These are phyloP conservation scores for Gerris lacustris DNA, from an alignment of 2,888 invertebrate species.

Conservation along the genomic window DNA sequence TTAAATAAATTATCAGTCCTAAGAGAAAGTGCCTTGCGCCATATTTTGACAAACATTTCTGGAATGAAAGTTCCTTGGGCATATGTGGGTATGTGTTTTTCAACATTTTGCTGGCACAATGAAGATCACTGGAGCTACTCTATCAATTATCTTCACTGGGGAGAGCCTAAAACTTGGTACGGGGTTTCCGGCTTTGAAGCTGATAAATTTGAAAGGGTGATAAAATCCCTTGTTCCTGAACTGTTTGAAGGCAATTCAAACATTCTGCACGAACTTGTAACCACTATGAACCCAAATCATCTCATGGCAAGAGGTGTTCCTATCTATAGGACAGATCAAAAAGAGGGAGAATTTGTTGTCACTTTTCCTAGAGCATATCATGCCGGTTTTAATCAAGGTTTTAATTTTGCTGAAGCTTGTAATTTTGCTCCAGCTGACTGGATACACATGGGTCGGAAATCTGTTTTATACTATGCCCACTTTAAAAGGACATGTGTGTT, in stretches of 20 bases:
- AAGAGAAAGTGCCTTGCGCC: conserved; percentile 81
- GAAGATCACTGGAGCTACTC: conserved; percentile 99
- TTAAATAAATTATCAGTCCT: conserved; percentile 91
- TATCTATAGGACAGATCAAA: conserved; percentile 72
- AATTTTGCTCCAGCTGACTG: conserved; percentile 99
- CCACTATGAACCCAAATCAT: conserved; percentile 95
- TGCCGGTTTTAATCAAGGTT: conserved; percentile 98
- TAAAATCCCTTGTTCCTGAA: conserved; percentile 91
- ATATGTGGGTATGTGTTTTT: conserved; percentile 99
- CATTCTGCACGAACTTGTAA: conserved; percentile 91
- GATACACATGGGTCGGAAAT: conserved; percentile 89
- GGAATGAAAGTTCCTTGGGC: conserved; percentile 93
- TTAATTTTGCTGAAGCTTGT: conserved; percentile 98
- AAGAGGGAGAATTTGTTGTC: conserved; percentile 96
- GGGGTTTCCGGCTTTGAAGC: conserved; percentile 90
- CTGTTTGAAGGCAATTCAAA: conserved; percentile 91
- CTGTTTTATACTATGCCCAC: conserved; percentile 85
- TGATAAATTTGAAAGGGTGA: conserved; percentile 84
- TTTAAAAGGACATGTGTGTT: conserved; percentile 92
- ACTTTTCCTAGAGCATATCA: conserved; percentile 99
- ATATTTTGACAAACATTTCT: conserved; percentile 94
- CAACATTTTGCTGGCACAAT: conserved; percentile 99
- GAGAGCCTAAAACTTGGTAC: conserved; percentile 96
- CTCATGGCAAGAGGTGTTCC: conserved; percentile 60
- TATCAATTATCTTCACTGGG: conserved; percentile 99